These are phyloP conservation scores for Julus scandinavius DNA, from an alignment of 2,888 invertebrate species.

Conservation along the genomic window DNA sequence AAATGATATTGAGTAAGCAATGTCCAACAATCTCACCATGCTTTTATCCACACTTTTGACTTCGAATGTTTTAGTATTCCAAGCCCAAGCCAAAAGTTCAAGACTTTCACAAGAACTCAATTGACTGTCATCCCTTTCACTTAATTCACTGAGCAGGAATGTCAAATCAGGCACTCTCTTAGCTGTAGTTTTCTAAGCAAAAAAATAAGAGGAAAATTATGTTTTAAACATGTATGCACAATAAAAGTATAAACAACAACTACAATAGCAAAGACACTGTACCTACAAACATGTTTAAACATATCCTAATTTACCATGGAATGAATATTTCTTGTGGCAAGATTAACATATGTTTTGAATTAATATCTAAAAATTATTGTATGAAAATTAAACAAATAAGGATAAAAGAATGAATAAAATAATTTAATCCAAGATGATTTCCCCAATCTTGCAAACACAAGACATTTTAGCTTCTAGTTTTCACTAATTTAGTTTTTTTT, in stretches of 20 bases:
- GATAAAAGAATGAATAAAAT: too few species aligned
- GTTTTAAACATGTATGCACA: neutral
- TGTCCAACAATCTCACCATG: neutral
- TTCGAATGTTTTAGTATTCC: constrained; percentile 37
- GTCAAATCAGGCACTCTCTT: neutral
- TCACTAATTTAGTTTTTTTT: too few species aligned
- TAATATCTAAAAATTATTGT: too few species aligned
- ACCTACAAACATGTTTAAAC: too few species aligned
- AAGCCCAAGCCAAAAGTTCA: neutral
- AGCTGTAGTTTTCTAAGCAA: constrained; percentile 6
- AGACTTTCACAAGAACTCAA: neutral
- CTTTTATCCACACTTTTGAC: constrained; percentile 41
- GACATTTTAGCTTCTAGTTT: too few species aligned
- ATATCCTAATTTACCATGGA: too few species aligned
- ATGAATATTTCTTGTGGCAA: too few species aligned
- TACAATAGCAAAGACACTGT: neutral
- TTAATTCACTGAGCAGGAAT: constrained; percentile 18
- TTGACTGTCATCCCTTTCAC: neutral
- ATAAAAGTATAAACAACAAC: constrained; percentile 60
- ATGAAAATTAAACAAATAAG: too few species aligned
- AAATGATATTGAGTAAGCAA: neutral
- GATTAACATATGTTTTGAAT: too few species aligned
- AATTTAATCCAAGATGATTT: too few species aligned
- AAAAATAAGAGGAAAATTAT: neutral
- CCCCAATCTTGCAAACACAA: too few species aligned